Evolutionary conservation across 1,140 invertebrate genomes (phyloP).

Genomic region (Chlorops oryzae): DNA sequence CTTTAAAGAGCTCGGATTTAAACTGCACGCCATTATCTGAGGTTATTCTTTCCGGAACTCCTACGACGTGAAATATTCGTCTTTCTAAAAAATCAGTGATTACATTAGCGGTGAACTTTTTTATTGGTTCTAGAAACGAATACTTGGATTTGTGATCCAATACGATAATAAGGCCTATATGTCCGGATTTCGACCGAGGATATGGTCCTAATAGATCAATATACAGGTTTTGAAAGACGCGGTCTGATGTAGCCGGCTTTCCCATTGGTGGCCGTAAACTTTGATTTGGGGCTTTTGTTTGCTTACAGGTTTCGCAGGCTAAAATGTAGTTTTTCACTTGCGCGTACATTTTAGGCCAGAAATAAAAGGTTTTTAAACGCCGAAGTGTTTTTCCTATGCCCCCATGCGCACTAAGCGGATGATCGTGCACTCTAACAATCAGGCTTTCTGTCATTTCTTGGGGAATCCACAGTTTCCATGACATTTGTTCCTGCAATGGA

Average conservation of each 20-base stretch:
- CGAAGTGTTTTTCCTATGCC: constrained; percentile 11
- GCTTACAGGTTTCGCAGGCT: constrained; percentile 11
- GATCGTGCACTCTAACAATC: neutral
- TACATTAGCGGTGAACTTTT: neutral
- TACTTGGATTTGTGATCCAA: constrained; percentile 12
- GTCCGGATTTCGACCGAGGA: constrained; percentile 5
- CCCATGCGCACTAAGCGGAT: constrained; percentile 5
- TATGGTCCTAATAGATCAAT: constrained; percentile 10
- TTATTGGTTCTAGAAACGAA: constrained; percentile 4
- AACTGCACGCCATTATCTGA: constrained; percentile 15
- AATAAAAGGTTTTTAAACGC: constrained; percentile 1
- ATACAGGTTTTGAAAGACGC: constrained; percentile 12
- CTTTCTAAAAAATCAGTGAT: constrained; percentile 2
- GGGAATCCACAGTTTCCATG: constrained; percentile 15
- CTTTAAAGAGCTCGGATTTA: constrained; percentile 3
- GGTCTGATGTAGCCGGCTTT: neutral
- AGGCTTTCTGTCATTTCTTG: neutral
- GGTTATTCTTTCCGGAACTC: constrained; percentile 8
- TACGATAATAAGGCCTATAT: constrained; percentile 9
- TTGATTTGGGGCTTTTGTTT: constrained; percentile 9
- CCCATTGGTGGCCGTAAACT: constrained; percentile 8
- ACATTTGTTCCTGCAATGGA: neutral
- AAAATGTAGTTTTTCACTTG: constrained; percentile 8
- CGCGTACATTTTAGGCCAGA: constrained; percentile 8
- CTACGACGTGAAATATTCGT: constrained; percentile 7